Evolutionary conservation across 2,113 vertebrate species (phyloP), one percentile per base, ranked within the genome.

Genomic region (Asarcornis scutulata): DNA sequence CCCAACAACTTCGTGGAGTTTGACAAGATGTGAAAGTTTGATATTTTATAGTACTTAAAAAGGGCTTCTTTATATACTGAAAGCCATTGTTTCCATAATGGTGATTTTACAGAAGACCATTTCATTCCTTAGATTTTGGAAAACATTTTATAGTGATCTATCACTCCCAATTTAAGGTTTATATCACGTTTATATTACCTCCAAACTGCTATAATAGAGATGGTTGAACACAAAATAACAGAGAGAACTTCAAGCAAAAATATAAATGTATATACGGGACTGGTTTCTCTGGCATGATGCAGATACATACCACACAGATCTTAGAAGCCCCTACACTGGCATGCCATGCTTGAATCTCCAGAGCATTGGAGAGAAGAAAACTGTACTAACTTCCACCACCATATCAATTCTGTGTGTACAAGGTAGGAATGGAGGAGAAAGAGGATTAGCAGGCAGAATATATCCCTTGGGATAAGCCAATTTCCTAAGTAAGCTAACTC

Each of bases 1-100:
- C 14, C 22, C 32, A 82, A 56, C 27, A 29, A 82, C 11, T 93
- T 94, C 34, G 34, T 89, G 66, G 95, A 89, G 83, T 93, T 87
- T 84, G 80, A 95, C 56, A 94, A 86, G 76, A 93, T 26, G 62
- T 66, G 64, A 73, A 96, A 95, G 77, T 91, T 86, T 64, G 26
- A 20, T 72, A 74, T 76, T 86, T 88, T 46, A 76, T 75, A 90
- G 44, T 34, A 78, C 69, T 88, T 52, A 52, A 88, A 90, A 93
- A 53, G 22, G 4, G 29, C 29, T 83, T 66, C 27, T 79, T 74
- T 80, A 55, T 86, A 48, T 60, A 58, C 42, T 18, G 3, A 78
- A 91, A 69, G 11, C 2, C 2, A 31, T 31, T 75, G 38, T 72
- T 88, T 86, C 64, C 29, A 72, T 53, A 48, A 75, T 21, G 23